Evolutionary conservation across 2,797 vertebrate genomes (phyloP), one percentile per base, ranked within the genome.

Genomic region (Micromesistius poutassou): DNA sequence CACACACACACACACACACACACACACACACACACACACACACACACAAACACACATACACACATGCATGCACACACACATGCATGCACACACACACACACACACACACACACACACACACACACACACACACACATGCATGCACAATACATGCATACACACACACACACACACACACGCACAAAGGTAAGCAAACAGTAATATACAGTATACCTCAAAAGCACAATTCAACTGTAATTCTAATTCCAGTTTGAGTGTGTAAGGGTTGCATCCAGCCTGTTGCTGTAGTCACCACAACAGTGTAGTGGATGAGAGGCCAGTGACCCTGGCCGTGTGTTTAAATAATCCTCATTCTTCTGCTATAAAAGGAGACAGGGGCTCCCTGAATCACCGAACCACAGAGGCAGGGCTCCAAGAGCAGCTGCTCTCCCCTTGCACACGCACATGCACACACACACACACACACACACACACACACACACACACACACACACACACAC

Each of bases 291-390:
- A 86, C 82, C 82, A 86, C 82, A 76, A 76, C 77, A 25, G 75
- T 78, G 82, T 90, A 89, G 89, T 90, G 84, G 89, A 92, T 87
- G 87, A 87, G 86, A 88, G 84, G 86, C 87, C 87, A 81, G 81
- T 84, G 89, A 91, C 88, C 91, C 90, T 81, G 87, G 78, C 87
- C 87, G 87, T 85, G 86, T 88, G 88, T 92, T 91, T 95, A 94
- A 96, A 95, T 95, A 94, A 95, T 95, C 94, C 91, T 90, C 92
- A 94, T 92, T 93, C 94, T 95, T 95, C 89, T 96, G 91, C 97
- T 97, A 96, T 97, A 97, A 97, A 98, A 96, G 95, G 96, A 95
- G 84, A 93, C 93, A 89, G 93, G 91, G 86, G 87, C 91, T 93
- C 86, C 86, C 92, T 93, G 90, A 94, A 95, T 91, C 91, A 84